Evolutionary conservation across 2,797 vertebrate genomes (phyloP).

Genomic region (Bovichtus diacanthus): DNA sequence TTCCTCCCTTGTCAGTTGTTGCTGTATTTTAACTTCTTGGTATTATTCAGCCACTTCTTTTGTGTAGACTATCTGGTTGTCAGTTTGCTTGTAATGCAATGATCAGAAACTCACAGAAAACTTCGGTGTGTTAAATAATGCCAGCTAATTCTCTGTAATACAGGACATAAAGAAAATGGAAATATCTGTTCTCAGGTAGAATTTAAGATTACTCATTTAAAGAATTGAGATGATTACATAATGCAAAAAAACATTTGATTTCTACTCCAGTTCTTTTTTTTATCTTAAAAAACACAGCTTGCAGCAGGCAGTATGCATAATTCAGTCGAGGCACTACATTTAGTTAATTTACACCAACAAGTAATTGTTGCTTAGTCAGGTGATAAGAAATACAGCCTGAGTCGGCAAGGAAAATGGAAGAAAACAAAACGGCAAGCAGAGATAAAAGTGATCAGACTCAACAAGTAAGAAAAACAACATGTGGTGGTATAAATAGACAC

Average conservation of each 20-base stretch:
- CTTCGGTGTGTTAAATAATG: background rate
- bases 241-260: background rate
- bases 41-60: too few relatives aligned
- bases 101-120: background rate
- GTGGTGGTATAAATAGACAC: background rate
- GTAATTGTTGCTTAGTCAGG: background rate
- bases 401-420: background rate
- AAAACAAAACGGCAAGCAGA: background rate
- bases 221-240: background rate
- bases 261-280: background rate
- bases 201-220: background rate
- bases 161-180: background rate
- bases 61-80: background rate
- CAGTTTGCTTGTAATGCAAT: background rate
- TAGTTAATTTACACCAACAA: constrained; percentile 1
- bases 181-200: background rate
- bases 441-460: background rate
- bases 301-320: background rate
- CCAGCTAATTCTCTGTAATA: background rate
- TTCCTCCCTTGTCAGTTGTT: too few relatives aligned
- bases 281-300: constrained; percentile 2
- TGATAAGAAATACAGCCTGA: background rate
- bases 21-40: background rate
- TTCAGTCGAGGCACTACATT: background rate
- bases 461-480: background rate